These are phyloP conservation scores for Drosophila micromelanica DNA, from an alignment of 1,140 invertebrate genomes.

Conservation along the genomic window DNA sequence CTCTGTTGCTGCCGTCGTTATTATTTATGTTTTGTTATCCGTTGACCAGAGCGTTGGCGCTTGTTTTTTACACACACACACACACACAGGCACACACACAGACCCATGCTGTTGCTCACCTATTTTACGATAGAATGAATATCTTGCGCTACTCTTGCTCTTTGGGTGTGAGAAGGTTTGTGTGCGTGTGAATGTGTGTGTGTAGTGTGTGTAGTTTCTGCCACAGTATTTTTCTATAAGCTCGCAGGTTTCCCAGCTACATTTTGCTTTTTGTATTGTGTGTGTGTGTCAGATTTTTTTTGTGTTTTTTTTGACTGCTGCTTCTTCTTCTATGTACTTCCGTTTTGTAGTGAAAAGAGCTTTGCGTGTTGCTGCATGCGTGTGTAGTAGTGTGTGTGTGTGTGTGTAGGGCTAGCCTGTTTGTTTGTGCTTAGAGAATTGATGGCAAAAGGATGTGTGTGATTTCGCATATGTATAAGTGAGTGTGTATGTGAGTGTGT, in stretches of 20 bases:
- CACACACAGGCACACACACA: conserved; percentile 33
- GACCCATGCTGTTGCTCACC: conserved; percentile 55
- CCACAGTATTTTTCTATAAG: conserved; percentile 79
- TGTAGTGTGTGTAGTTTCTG: conserved; percentile 64
- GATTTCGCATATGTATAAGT: conserved; percentile 62
- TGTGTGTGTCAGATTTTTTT: conserved; percentile 49
- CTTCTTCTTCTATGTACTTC: conserved; percentile 78
- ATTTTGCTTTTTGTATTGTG: conserved; percentile 24
- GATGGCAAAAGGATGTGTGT: conserved; percentile 82
- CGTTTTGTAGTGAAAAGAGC: conserved; percentile 82
- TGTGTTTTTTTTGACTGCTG: conserved; percentile 63
- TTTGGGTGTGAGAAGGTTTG: conserved; percentile 5
- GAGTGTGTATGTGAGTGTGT: conserved; percentile 27
- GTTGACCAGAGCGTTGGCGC: conserved; percentile 78
- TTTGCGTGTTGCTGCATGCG: conserved; percentile 75
- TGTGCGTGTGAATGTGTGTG: conserved; percentile 25
- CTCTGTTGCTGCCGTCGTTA: conserved; percentile 67
- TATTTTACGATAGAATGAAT: conserved; percentile 83
- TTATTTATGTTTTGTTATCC: conserved; percentile 84
- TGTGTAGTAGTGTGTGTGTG: conserved; percentile 41
- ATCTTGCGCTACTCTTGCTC: conserved; percentile 64
- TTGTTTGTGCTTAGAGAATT: conserved; percentile 82
- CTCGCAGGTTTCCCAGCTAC: conserved; percentile 56
- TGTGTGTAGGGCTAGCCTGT: conserved; percentile 54
- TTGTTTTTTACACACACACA: conserved; percentile 57